A percentile compares a stretch with the other conserved stretches of the same genome.
Conservation (phyloP, 2,113 vertebrate genomes). For the Scalopus aquaticus region DNA sequence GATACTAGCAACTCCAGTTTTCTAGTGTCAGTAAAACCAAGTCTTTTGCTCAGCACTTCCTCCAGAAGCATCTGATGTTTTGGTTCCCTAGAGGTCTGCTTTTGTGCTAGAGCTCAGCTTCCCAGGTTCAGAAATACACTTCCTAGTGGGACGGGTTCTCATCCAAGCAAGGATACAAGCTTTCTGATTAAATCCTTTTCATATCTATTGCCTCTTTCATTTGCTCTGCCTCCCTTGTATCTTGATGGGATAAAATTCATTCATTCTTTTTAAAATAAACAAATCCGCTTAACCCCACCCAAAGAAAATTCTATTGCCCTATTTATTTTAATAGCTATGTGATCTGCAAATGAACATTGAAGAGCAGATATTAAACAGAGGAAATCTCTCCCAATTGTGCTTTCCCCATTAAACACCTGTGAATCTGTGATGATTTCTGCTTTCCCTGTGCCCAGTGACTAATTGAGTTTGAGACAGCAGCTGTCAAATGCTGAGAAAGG, state of each 20-base stretch:
- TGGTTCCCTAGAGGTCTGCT: neutral
- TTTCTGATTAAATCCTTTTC: neutral
- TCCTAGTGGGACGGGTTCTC: neutral
- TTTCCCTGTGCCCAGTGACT: conserved; percentile 67
- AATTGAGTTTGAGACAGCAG: conserved; percentile 71
- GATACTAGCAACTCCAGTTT: neutral
- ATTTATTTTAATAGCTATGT: conserved; percentile 61
- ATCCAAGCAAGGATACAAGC: neutral
- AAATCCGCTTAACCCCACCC: conserved; percentile 52
- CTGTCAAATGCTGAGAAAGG: conserved; percentile 75
- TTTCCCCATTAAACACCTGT: conserved; percentile 46
- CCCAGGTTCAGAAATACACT: neutral
- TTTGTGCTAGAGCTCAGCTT: neutral
- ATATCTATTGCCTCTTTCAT: neutral
- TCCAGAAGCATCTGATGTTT: neutral
- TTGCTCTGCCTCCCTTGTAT: neutral
- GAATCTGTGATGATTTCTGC: conserved; percentile 58
- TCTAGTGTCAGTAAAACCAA: neutral
- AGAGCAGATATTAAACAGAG: conserved; percentile 48
- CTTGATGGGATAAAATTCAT: conserved; percentile 30
- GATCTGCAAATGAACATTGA: conserved; percentile 60
- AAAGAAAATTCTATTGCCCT: neutral
- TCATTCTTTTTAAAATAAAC: conserved; percentile 59
- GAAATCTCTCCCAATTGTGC: neutral
- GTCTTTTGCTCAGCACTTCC: neutral